These are phyloP conservation scores for Phthorimaea operculella DNA, from an alignment of 1,140 invertebrate genomes.

Conservation along the genomic window DNA sequence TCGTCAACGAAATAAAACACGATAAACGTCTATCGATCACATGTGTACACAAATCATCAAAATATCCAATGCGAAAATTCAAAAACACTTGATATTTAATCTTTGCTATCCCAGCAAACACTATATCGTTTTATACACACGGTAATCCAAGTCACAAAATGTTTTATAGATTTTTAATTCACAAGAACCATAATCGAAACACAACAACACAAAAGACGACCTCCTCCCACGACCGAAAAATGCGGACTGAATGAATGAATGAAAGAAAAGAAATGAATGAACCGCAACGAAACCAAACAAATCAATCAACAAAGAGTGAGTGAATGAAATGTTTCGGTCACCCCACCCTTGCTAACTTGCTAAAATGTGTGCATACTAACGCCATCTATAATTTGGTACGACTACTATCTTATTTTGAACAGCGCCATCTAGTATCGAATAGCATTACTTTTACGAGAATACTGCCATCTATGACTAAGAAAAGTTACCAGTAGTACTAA, in stretches of 20 bases:
- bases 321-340: constrained; percentile 12
- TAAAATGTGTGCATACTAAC: no score
- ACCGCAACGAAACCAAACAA: neutral
- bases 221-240: neutral
- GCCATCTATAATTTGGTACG: constrained; percentile 17
- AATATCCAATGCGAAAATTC: constrained; percentile 22
- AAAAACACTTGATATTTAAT: constrained; percentile 7
- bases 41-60: constrained; percentile 46
- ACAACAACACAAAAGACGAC: constrained; percentile 17
- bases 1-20: constrained; percentile 32
- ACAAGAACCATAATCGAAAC: neutral
- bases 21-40: constrained; percentile 49
- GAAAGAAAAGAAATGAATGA: constrained; percentile 24
- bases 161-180: neutral
- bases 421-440: neutral
- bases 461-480: neutral
- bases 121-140: neutral
- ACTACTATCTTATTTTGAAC: neutral
- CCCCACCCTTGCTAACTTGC: neutral
- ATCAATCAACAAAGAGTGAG: constrained; percentile 7
- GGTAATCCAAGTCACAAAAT: neutral
- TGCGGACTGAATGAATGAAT: constrained; percentile 39
- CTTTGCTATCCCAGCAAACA: neutral
- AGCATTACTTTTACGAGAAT: neutral
- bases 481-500: neutral